Evolutionary conservation across 1,140 invertebrate species (phyloP).

Genomic region (Oscheius sp.): DNA sequence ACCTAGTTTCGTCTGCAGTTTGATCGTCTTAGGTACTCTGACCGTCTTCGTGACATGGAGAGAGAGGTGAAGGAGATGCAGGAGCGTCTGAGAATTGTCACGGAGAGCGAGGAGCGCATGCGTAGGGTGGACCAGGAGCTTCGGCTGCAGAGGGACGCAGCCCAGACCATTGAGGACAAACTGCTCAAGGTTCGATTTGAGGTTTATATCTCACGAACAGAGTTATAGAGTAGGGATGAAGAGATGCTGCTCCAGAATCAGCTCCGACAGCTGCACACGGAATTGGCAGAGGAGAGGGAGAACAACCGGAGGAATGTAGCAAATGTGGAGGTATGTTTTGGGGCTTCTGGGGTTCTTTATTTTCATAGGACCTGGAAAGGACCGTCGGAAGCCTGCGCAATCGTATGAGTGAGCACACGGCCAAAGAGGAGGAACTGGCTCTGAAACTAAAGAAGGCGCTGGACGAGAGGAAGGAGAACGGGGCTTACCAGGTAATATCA

Average conservation of each 20-base stretch:
- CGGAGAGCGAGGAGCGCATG: not conserved
- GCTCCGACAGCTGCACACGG: conserved; percentile 7
- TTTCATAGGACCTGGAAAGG: not conserved
- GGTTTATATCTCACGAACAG: not conserved
- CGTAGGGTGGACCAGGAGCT: not conserved
- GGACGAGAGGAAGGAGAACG: conserved; percentile 34
- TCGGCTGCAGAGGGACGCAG: not conserved
- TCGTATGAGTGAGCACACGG: not conserved
- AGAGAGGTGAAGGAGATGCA: conserved; percentile 3
- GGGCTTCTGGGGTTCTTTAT: not conserved
- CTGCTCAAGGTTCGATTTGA: not conserved
- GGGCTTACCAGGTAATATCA: conserved; percentile 19
- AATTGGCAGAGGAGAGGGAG: conserved; percentile 30
- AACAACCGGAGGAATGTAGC: not conserved
- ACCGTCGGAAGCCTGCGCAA: not conserved
- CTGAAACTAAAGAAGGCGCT: conserved; percentile 21
- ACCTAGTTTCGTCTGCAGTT: too few species aligned
- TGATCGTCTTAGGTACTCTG: conserved; percentile 16
- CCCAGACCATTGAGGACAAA: not conserved
- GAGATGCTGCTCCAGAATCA: conserved; percentile 4
- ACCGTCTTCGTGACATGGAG: conserved; percentile 9
- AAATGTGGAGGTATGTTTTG: conserved; percentile 5
- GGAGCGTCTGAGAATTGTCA: not conserved
- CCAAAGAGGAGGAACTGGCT: conserved; percentile 26
- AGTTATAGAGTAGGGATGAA: conserved; percentile 11